Evolutionary conservation across 2,113 vertebrate genomes (phyloP), one percentile per base, ranked within the genome.

Genomic region (Eptatretus burgeri): DNA sequence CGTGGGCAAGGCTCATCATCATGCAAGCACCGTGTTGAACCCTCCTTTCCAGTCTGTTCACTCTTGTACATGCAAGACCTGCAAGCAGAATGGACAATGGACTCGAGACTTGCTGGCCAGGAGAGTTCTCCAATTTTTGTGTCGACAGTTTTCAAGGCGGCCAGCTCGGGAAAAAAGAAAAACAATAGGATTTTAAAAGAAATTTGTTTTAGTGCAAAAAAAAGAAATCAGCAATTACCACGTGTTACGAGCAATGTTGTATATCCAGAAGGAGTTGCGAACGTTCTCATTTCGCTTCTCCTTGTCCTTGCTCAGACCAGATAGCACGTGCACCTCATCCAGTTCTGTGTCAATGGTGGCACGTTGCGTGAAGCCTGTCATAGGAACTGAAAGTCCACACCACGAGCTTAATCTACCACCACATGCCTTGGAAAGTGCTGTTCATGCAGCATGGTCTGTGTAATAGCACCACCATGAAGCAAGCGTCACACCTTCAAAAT

Each of bases 51-150:
- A 13, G 83, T 81, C 70, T 98, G 91, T 69, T 95, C 88, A 20
- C 95, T 98, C 73, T 98, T 98, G 70, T 98, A 98, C 49, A 98
- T 89, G 66, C 91, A 95, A 13, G 89, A 98, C 91, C 91, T 95
- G 71, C 68, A 4, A 67, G 52, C 63, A 12, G 62, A 60, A 10
- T 17, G 56, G 10, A 9, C 56, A 60, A 11, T 10, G 11, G 10
- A 20, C 56, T 10, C 56, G 11, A n/a, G 20, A 60, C 56, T 60
- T 41, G 27, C 27, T 41, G 27, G 7, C 27, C 27, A 41, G 27
- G 27, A 41, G 7, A 41, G 27, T 41, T 41, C 27, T 41, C 27
- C 27, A 41, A 41, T 41, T 41, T n/a, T 41, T 41, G 27, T 41
- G 27, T 41, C 3, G 27, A 41, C 27, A 41, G 27, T 41, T 3